phyloP scores from a whole-genome alignment of 2,797 vertebrate species.

The Catostomus latipinnis region DNA sequence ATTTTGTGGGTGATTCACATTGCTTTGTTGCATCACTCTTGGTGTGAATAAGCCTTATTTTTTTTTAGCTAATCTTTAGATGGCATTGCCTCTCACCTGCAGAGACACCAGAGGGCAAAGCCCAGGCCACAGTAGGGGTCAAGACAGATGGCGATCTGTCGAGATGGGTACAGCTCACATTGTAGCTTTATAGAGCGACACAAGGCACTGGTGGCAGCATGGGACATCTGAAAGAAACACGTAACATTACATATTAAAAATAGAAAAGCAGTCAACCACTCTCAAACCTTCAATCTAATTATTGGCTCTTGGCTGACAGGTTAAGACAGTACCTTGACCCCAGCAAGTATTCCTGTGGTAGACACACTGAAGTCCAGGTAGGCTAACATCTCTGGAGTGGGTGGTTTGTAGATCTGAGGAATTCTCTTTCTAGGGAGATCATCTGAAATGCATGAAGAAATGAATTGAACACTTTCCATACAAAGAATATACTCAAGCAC shows the following conservation, averaged over 20 bases:
- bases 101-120: conserved; percentile 96
- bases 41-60: no score
- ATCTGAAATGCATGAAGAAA: conserved; percentile 73
- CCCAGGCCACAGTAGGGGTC: conserved; percentile 97
- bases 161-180: conserved; percentile 95
- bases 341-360: conserved; percentile 94
- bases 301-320: background rate
- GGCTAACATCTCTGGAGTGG: conserved; percentile 89
- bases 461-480: no score
- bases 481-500: no score
- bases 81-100: conserved; percentile 73
- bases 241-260: background rate
- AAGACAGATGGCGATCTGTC: conserved; percentile 95
- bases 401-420: conserved; percentile 86
- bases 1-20: no score
- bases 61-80: no score
- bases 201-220: conserved; percentile 94
- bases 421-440: conserved; percentile 93
- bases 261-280: no score
- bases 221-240: conserved; percentile 86
- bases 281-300: background rate
- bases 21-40: no score
- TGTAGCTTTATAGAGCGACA: conserved; percentile 97
- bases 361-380: conserved; percentile 98
- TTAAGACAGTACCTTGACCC: conserved; percentile 86